phyloP scores from a whole-genome alignment of 2,888 invertebrate species.

The Drosophila emarginata region DNA sequence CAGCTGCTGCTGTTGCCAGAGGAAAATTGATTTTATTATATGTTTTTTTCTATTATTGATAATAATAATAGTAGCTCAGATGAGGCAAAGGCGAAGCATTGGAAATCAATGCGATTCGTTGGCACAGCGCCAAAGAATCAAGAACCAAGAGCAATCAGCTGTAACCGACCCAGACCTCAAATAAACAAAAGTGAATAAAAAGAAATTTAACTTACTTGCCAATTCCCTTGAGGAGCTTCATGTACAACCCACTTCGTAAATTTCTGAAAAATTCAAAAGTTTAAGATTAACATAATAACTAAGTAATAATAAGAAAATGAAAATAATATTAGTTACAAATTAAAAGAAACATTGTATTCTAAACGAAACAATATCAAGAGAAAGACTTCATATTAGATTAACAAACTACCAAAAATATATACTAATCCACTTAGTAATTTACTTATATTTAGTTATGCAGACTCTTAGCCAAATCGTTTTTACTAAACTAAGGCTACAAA shows the following conservation, averaged over 20 bases:
- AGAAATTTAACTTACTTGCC: neutral
- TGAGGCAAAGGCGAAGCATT: constrained; percentile 9
- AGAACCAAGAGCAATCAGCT: constrained; percentile 21
- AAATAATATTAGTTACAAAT: no score
- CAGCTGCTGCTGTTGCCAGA: constrained; percentile 52
- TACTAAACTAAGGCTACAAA: neutral
- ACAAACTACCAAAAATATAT: neutral
- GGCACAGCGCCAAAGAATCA: neutral
- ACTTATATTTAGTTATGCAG: neutral
- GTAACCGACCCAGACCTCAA: constrained; percentile 12
- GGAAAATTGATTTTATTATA: neutral
- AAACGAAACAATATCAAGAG: no score
- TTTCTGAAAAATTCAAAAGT: neutral
- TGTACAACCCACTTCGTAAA: no score
- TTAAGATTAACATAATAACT: no score
- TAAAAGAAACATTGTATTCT: no score
- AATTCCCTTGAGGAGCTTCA: neutral
- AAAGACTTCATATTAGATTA: neutral
- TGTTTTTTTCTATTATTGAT: constrained; percentile 30
- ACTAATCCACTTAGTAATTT: neutral
- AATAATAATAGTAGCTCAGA: constrained; percentile 30
- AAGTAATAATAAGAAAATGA: neutral
- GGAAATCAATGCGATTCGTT: constrained; percentile 26
- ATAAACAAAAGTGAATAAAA: neutral
- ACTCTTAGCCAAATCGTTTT: neutral